Percentiles rank a stretch among this genome's conserved stretches.
phyloP scores from a whole-genome alignment of 2,113 vertebrate species.

The Sciurus niger region DNA sequence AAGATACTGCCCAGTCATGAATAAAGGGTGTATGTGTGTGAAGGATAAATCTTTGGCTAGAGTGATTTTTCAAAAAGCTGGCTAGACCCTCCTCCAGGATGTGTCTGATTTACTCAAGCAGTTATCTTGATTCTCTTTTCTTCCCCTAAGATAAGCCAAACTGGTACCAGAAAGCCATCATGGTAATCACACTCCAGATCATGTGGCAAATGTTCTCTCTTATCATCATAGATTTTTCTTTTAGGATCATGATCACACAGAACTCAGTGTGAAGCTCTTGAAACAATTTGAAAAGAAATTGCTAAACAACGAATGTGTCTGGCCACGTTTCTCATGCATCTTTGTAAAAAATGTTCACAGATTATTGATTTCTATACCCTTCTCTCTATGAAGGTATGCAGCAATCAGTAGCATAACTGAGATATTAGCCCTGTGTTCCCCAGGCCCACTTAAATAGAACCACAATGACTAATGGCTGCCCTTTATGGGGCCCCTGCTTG shows the following conservation, averaged over 20 bases:
- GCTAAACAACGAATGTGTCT: neutral
- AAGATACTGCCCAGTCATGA: neutral
- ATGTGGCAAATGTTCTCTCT: neutral
- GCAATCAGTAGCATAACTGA: neutral
- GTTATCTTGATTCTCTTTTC: constrained; percentile 14
- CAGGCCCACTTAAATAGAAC: neutral
- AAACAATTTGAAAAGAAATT: constrained; percentile 52
- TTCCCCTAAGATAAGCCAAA: neutral
- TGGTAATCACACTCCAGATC: neutral
- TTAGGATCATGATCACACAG: neutral
- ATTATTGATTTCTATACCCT: neutral
- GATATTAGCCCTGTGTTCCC: neutral
- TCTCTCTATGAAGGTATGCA: neutral
- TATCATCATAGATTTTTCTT: neutral
- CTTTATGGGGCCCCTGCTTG: neutral
- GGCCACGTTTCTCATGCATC: neutral
- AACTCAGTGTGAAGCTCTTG: neutral
- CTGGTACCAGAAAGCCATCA: neutral
- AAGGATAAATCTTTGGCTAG: neutral
- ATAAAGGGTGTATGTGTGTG: neutral
- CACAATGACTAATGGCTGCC: fast-evolving
- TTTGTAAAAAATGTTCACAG: neutral
- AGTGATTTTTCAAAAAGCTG: constrained; percentile 42
- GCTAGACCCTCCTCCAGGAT: neutral
- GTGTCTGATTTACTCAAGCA: constrained; percentile 34